Evolutionary conservation across 2,888 invertebrate genomes (phyloP).

Genomic region (Nomada fabriciana): DNA sequence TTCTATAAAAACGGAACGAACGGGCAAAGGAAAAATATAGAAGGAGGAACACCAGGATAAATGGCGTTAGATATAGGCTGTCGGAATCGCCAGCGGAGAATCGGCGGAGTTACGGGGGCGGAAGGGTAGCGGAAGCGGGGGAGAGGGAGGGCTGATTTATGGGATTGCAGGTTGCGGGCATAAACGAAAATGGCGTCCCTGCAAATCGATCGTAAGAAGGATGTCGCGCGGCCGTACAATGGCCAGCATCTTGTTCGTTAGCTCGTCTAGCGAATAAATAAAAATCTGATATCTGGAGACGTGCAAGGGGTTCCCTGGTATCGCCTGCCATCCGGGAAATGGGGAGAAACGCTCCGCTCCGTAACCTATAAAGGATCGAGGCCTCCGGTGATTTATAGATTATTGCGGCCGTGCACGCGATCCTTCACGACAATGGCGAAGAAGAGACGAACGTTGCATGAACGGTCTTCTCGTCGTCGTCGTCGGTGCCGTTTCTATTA

Average conservation of each 20-base stretch:
- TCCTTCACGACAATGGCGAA: constrained; percentile 53
- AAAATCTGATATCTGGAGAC: constrained; percentile 67
- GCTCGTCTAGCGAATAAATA: constrained; percentile 72
- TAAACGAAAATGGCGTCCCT: constrained; percentile 73
- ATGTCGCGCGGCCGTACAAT: constrained; percentile 68
- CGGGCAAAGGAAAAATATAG: not conserved
- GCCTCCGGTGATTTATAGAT: constrained; percentile 79
- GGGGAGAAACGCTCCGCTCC: constrained; percentile 62
- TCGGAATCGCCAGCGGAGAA: constrained; percentile 56
- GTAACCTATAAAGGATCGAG: constrained; percentile 75
- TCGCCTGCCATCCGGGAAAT: constrained; percentile 57
- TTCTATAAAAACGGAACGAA: constrained; percentile 40
- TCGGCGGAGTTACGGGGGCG: constrained; percentile 52
- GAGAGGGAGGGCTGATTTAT: constrained; percentile 65
- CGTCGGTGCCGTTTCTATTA: constrained; percentile 19
- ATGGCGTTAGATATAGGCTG: constrained; percentile 50
- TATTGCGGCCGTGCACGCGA: constrained; percentile 78
- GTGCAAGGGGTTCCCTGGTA: constrained; percentile 55
- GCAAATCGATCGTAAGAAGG: constrained; percentile 71
- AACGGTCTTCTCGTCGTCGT: constrained; percentile 61
- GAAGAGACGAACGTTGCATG: constrained; percentile 59
- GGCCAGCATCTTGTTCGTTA: constrained; percentile 70
- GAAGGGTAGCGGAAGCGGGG: constrained; percentile 12
- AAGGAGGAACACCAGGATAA: constrained; percentile 45
- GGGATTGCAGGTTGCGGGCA: constrained; percentile 69